phyloP scores from a whole-genome alignment of 1,140 invertebrate genomes.

The Brachionus koreanus region DNA sequence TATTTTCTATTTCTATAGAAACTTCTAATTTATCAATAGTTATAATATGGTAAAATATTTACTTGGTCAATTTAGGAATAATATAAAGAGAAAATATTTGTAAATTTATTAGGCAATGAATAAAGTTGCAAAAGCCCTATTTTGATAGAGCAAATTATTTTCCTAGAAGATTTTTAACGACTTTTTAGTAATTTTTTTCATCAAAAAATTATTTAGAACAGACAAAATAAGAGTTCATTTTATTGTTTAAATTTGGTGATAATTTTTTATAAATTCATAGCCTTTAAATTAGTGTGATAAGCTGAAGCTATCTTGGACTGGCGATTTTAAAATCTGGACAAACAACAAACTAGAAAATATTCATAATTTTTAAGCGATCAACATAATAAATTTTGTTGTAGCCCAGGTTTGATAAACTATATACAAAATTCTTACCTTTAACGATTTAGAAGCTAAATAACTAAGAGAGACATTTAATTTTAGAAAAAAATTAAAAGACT shows the following conservation, averaged over 20 bases:
- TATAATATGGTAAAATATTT: background rate
- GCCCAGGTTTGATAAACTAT: background rate
- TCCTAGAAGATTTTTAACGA: too few species aligned
- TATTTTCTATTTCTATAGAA: background rate
- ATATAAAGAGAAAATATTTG: too few species aligned
- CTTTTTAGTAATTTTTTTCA: too few species aligned
- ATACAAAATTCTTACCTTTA: conserved; percentile 17
- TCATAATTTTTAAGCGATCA: conserved; percentile 9
- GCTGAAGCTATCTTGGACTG: background rate
- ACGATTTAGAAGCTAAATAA: background rate
- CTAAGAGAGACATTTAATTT: conserved; percentile 21
- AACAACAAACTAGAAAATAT: background rate
- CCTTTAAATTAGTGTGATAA: background rate
- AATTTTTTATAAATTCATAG: background rate
- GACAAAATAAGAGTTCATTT: too few species aligned
- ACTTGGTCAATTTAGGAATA: background rate
- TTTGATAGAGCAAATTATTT: too few species aligned
- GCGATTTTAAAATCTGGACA: background rate
- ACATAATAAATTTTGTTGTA: conserved; percentile 32
- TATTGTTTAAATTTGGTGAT: too few species aligned
- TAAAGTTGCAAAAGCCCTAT: too few species aligned
- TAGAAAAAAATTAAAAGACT: conserved; percentile 16
- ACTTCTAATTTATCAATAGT: background rate
- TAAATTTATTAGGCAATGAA: too few species aligned
- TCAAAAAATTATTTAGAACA: too few species aligned